These are phyloP conservation scores for Busseola fusca DNA, from an alignment of 2,888 invertebrate genomes.

Conservation along the genomic window DNA sequence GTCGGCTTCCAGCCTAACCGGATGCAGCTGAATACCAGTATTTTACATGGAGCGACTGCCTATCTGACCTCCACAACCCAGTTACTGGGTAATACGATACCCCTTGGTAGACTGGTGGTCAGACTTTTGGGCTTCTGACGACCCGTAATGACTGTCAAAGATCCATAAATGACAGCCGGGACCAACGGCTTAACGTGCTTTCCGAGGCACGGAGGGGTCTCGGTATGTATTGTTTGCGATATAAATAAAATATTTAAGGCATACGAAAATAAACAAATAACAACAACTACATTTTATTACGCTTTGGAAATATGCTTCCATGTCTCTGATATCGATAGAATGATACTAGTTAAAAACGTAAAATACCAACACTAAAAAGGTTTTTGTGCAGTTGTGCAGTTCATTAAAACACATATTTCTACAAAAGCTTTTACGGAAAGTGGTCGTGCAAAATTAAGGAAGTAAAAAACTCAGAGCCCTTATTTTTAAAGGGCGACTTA, in stretches of 20 bases:
- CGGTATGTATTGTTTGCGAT: background rate
- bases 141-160: too few species aligned
- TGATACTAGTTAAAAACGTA: background rate
- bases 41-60: too few species aligned
- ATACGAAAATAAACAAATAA: background rate
- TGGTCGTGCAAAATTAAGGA: constrained; percentile 60
- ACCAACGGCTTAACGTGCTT: too few species aligned
- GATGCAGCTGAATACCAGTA: too few species aligned
- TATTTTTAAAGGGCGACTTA: constrained; percentile 70
- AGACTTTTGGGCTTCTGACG: too few species aligned
- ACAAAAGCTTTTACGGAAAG: constrained; percentile 57
- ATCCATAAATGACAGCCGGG: too few species aligned
- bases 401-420: constrained; percentile 44
- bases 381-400: constrained; percentile 27
- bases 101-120: too few species aligned
- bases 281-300: too few species aligned
- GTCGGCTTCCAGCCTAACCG: too few species aligned
- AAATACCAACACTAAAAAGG: background rate
- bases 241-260: background rate
- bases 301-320: constrained; percentile 2
- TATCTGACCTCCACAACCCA: too few species aligned
- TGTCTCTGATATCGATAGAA: background rate
- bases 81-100: too few species aligned
- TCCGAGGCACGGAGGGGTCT: too few species aligned
- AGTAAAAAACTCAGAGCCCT: constrained; percentile 65